Conservation (phyloP, 2,113 vertebrate species). For the Lamprotornis superbus region DNA sequence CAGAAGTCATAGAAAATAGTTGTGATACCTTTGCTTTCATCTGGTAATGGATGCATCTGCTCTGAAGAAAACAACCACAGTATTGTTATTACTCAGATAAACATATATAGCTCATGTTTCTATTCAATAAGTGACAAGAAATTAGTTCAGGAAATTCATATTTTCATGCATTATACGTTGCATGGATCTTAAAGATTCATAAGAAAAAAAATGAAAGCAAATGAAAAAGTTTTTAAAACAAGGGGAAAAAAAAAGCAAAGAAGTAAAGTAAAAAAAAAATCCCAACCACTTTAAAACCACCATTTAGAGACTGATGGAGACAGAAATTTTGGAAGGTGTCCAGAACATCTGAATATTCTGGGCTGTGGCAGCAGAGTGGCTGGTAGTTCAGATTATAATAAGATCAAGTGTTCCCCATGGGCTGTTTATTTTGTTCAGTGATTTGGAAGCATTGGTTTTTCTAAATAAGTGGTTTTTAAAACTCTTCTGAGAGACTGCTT, state of each 20-base stretch:
- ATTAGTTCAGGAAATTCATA: neutral
- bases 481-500: slow-evolving; percentile 6
- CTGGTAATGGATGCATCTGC: neutral
- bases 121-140: neutral
- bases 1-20: neutral
- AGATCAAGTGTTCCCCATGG: slow-evolving; percentile 32
- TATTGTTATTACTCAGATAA: neutral
- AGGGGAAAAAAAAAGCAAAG: neutral
- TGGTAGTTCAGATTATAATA: neutral
- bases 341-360: neutral
- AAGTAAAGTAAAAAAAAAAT: neutral
- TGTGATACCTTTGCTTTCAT: neutral
- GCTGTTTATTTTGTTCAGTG: slow-evolving; percentile 48
- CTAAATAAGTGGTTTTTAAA: slow-evolving; percentile 57
- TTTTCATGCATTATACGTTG: neutral
- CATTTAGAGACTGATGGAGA: neutral
- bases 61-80: neutral
- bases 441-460: slow-evolving; percentile 47
- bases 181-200: neutral
- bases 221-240: neutral
- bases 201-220: neutral
- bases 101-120: neutral
- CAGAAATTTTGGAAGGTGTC: neutral
- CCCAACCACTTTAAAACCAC: neutral
- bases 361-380: neutral